Conservation (phyloP, 2,113 vertebrate species). For the Cyprinodon brontotheroides region DNA sequence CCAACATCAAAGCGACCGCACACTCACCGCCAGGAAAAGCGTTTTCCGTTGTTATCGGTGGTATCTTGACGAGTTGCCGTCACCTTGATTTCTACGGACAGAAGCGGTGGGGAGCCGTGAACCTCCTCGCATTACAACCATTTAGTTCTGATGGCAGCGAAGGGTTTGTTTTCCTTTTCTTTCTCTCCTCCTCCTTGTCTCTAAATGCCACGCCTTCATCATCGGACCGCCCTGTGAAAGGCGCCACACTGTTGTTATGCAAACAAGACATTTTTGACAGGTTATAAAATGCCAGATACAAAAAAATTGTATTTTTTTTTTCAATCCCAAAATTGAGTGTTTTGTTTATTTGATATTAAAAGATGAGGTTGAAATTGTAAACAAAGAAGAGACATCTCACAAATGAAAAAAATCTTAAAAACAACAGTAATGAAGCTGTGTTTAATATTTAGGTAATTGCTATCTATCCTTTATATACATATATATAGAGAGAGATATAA, state of each 20-base stretch:
- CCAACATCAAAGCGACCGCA: not conserved
- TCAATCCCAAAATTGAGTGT: not conserved
- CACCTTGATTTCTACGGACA: conserved; percentile 38
- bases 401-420: not conserved
- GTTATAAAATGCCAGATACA: not conserved
- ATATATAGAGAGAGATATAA: no score
- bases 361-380: not conserved
- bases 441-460: not conserved
- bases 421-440: not conserved
- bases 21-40: conserved; percentile 73
- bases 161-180: conserved; percentile 32
- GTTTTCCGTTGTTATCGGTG: conserved; percentile 66
- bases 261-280: conserved; percentile 31
- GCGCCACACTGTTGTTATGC: conserved; percentile 51
- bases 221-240: conserved; percentile 32
- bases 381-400: not conserved
- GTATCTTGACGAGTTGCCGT: conserved; percentile 65
- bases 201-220: conserved; percentile 35
- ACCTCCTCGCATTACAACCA: conserved; percentile 51
- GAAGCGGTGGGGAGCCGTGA: conserved; percentile 33
- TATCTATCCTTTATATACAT: not conserved
- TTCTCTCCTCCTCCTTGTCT: conserved; percentile 5
- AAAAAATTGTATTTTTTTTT: not conserved
- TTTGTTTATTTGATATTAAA: not conserved
- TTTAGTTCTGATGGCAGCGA: conserved; percentile 51